These are phyloP conservation scores for Tortricodes alternella DNA, from an alignment of 2,888 invertebrate genomes.

Conservation along the genomic window DNA sequence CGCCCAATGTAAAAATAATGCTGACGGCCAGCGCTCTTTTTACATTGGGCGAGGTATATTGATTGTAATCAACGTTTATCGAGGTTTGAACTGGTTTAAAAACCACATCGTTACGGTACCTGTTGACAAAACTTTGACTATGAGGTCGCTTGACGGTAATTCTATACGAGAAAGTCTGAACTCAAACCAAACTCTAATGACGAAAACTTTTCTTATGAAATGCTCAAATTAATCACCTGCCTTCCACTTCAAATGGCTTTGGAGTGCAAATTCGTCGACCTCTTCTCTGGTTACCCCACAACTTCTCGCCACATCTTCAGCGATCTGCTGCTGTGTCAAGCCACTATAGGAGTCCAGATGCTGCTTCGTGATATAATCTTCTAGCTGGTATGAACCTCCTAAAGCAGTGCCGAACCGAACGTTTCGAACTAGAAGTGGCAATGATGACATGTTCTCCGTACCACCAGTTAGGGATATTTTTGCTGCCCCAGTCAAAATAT, in stretches of 20 bases:
- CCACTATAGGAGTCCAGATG: conserved; percentile 90
- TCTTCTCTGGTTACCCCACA: conserved; percentile 88
- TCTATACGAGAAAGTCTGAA: neutral
- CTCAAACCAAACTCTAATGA: neutral
- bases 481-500: conserved; percentile 91
- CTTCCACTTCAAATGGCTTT: conserved; percentile 93
- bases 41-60: too few relatives aligned
- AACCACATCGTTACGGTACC: too few relatives aligned
- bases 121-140: too few relatives aligned
- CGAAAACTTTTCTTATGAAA: neutral
- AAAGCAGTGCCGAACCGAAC: conserved; percentile 94
- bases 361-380: conserved; percentile 84
- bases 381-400: conserved; percentile 88
- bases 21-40: too few relatives aligned
- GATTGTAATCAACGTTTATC: too few relatives aligned
- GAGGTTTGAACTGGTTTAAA: too few relatives aligned
- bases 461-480: conserved; percentile 94
- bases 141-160: too few relatives aligned
- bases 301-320: conserved; percentile 91
- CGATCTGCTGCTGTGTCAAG: conserved; percentile 94
- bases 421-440: conserved; percentile 92
- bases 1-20: neutral
- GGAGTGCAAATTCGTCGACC: conserved; percentile 90
- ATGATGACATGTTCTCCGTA: conserved; percentile 95
- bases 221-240: conserved; percentile 78